These are phyloP conservation scores for Eurystomus glaucurus DNA, from an alignment of 2,797 vertebrate species.

Conservation along the genomic window DNA sequence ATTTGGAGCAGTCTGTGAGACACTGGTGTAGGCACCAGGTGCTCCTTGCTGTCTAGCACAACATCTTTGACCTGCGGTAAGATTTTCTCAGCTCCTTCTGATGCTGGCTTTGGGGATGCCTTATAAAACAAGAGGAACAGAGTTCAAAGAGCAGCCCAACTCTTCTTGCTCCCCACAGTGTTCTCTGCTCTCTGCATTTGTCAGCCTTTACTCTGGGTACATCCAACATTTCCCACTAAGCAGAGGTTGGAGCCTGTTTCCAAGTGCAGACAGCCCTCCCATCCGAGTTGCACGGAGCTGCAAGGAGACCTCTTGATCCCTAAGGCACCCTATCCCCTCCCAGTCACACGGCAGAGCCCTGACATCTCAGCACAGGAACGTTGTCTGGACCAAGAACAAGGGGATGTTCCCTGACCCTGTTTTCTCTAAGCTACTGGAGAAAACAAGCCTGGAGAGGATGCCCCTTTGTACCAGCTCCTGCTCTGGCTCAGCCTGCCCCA, in stretches of 20 bases:
- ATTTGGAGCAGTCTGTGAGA: neutral
- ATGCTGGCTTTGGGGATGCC: neutral
- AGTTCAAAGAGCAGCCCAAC: neutral
- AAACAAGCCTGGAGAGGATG: neutral
- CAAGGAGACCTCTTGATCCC: neutral
- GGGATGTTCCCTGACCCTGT: neutral
- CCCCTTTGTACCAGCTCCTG: neutral
- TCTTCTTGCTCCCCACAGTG: neutral
- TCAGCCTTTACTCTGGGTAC: neutral
- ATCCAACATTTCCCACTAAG: neutral
- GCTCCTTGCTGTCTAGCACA: neutral
- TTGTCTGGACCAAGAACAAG: neutral
- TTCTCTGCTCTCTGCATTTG: rapidly evolving
- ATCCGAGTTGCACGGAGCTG: neutral
- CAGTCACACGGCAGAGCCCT: neutral
- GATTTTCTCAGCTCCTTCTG: neutral
- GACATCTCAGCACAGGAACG: neutral
- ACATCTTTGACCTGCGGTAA: neutral
- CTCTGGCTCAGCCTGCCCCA: neutral
- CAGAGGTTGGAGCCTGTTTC: neutral
- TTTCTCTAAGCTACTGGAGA: neutral
- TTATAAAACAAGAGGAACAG: neutral
- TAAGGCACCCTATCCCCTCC: neutral
- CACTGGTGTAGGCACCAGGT: neutral
- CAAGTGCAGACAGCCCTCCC: neutral